phyloP scores from a whole-genome alignment of 2,113 vertebrate genomes.

The Halichoeres trimaculatus region DNA sequence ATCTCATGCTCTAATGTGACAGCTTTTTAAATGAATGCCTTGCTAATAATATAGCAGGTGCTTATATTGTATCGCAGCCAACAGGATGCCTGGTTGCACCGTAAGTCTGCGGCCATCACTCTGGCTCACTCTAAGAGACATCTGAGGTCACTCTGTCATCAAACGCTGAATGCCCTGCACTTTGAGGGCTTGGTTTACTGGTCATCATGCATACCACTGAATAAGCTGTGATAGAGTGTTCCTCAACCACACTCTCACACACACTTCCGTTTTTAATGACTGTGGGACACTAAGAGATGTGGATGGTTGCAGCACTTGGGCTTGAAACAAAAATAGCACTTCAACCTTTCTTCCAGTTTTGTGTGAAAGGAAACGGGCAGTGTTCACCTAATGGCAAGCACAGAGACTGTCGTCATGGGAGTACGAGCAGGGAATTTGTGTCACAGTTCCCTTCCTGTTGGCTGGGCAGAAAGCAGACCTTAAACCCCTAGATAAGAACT shows the following conservation, averaged over 20 bases:
- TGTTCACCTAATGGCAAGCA: constrained; percentile 63
- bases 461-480: constrained; percentile 36
- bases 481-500: constrained; percentile 71
- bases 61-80: constrained; percentile 40
- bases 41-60: constrained; percentile 59
- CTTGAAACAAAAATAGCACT: constrained; percentile 64
- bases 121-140: constrained; percentile 29
- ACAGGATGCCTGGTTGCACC: constrained; percentile 22
- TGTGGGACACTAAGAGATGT: constrained; percentile 55
- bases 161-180: constrained; percentile 33
- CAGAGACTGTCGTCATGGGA: constrained; percentile 75
- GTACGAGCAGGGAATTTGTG: constrained; percentile 66
- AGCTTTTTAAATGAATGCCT: constrained; percentile 48
- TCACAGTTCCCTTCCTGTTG: constrained; percentile 73
- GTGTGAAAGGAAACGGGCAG: constrained; percentile 73
- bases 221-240: constrained; percentile 64
- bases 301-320: constrained; percentile 35
- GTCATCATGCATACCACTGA: constrained; percentile 39
- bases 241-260: constrained; percentile 47
- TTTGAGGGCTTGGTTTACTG: constrained; percentile 43
- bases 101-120: constrained; percentile 24
- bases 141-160: constrained; percentile 49
- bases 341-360: constrained; percentile 66
- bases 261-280: constrained; percentile 62
- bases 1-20: constrained; percentile 57